These are phyloP conservation scores for Scarus forsteni DNA, from an alignment of 2,797 vertebrate species.

Conservation along the genomic window DNA sequence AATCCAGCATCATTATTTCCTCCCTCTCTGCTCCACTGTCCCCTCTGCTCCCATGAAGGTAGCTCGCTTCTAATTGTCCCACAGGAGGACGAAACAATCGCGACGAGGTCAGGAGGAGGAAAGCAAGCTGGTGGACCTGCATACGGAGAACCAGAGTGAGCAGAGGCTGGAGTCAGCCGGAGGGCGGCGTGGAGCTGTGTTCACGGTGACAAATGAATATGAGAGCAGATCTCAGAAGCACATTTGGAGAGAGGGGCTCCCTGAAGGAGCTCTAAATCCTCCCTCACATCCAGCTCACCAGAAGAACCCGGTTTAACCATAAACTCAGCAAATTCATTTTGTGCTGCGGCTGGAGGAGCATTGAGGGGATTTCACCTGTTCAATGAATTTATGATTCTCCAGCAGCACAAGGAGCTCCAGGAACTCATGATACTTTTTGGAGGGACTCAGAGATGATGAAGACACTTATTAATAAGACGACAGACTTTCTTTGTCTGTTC, in stretches of 20 bases:
- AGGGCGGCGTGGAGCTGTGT: conserved; percentile 54
- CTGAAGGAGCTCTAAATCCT: conserved; percentile 74
- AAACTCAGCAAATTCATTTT: conserved; percentile 71
- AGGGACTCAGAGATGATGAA: neutral
- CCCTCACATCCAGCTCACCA: conserved; percentile 59
- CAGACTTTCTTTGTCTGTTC: too few species aligned
- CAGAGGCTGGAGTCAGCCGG: conserved; percentile 55
- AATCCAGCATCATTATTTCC: conserved; percentile 66
- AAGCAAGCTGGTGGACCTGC: conserved; percentile 59
- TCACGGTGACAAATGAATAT: conserved; percentile 75
- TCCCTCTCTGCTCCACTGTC: conserved; percentile 12
- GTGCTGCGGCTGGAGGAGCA: conserved; percentile 54
- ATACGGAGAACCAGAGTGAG: conserved; percentile 20
- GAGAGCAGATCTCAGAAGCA: conserved; percentile 73
- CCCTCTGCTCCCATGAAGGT: conserved; percentile 34
- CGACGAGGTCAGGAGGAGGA: conserved; percentile 56
- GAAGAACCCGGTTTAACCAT: conserved; percentile 65
- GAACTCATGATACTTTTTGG: conserved; percentile 15
- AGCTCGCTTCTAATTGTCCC: conserved; percentile 76
- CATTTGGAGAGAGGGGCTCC: conserved; percentile 61
- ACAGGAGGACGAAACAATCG: conserved; percentile 69
- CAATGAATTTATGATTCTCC: conserved; percentile 67
- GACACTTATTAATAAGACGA: too few species aligned
- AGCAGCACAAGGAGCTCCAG: conserved; percentile 37
- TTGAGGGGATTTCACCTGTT: conserved; percentile 58